A percentile compares a stretch with the other conserved stretches of the same genome.
These are phyloP conservation scores for Cephus pulcher DNA, from an alignment of 2,888 invertebrate species.

Conservation along the genomic window DNA sequence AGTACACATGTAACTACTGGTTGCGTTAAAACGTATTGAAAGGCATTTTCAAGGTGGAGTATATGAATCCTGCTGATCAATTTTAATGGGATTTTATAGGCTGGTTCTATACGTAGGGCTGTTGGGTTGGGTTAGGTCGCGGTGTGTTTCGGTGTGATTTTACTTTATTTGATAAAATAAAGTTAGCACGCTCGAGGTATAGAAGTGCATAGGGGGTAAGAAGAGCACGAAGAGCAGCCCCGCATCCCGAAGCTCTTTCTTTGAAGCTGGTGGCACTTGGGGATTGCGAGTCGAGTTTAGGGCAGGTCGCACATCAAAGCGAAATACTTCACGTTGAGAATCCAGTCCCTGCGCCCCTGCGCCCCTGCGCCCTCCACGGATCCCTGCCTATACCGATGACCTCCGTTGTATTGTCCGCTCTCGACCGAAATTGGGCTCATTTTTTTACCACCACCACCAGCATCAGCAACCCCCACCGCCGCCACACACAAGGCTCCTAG, in stretches of 20 bases:
- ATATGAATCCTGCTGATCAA: not conserved
- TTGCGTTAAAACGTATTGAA: not conserved
- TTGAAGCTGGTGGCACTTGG: slow-evolving; percentile 51
- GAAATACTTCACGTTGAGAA: slow-evolving; percentile 64
- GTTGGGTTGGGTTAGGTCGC: not conserved
- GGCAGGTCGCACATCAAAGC: slow-evolving; percentile 61
- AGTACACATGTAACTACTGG: not conserved
- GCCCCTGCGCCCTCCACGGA: slow-evolving; percentile 16
- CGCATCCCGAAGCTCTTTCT: slow-evolving; percentile 50
- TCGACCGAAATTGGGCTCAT: slow-evolving; percentile 55
- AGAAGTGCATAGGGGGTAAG: slow-evolving; percentile 13
- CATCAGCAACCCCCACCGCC: not conserved
- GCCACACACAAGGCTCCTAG: slow-evolving; percentile 30
- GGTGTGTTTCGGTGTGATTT: not conserved
- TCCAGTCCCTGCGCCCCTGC: slow-evolving; percentile 22
- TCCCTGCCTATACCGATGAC: slow-evolving; percentile 38
- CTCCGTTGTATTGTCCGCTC: slow-evolving; percentile 58
- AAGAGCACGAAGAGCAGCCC: slow-evolving; percentile 32
- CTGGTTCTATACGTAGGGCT: not conserved
- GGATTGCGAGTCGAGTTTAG: slow-evolving; percentile 50
- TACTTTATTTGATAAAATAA: not conserved
- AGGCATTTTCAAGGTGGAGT: not conserved
- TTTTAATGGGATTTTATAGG: not conserved
- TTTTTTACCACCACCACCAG: slow-evolving; percentile 30
- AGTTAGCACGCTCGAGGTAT: not conserved